Conservation (phyloP, 2,113 vertebrate species). For the Pygoscelis adeliae region DNA sequence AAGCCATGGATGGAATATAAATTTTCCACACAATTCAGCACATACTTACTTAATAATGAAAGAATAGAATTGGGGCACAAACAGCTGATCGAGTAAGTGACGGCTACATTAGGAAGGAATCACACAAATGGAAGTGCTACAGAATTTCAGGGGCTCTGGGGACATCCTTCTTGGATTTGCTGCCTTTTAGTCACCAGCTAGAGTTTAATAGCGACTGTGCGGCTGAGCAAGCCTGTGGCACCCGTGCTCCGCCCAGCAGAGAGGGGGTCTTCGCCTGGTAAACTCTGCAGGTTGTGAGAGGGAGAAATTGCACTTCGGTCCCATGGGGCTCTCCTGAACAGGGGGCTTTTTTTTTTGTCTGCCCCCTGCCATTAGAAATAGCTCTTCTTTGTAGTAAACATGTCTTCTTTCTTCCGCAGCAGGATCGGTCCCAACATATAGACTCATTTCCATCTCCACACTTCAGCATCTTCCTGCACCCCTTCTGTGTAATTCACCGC, state of each 20-base stretch:
- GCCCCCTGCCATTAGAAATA: not conserved
- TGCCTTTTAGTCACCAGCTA: not conserved
- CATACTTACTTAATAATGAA: not conserved
- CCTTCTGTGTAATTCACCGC: not conserved
- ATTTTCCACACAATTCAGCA: not conserved
- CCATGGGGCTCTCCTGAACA: not conserved
- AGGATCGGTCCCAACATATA: not conserved
- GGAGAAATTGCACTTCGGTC: not conserved
- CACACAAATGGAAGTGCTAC: not conserved
- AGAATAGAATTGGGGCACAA: not conserved
- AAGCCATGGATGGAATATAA: not conserved
- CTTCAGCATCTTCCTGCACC: not conserved
- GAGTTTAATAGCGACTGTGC: not conserved
- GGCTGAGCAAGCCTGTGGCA: not conserved
- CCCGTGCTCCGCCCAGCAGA: not conserved
- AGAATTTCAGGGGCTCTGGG: not conserved
- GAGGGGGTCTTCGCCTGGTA: rapidly evolving
- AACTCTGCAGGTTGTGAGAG: not conserved
- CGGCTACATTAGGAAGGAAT: not conserved
- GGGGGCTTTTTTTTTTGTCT: not conserved
- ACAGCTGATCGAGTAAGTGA: not conserved
- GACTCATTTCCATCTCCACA: not conserved
- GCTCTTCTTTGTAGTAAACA: not conserved
- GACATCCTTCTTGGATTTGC: not conserved
- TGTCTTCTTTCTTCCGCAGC: not conserved